Evolutionary conservation across 2,113 vertebrate species (phyloP), one percentile per base, ranked within the genome.

Genomic region (Mesitornis unicolor): DNA sequence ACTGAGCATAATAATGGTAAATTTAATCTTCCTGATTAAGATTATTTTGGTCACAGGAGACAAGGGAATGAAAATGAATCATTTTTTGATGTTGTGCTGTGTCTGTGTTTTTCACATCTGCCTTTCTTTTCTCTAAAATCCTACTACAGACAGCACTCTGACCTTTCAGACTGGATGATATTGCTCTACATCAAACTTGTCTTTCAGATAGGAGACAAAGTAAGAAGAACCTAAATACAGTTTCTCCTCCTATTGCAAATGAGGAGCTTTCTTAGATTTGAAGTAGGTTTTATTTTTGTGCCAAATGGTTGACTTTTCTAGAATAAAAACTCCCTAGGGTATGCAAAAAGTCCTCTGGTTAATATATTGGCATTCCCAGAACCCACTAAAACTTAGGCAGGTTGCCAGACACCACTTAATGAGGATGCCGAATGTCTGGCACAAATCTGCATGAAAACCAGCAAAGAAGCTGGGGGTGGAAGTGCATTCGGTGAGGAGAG

Each of bases 341-440:
- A 95, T 97, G 97, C 95, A 95, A 3, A 97, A 97, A 98, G 97
- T 97, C 96, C 95, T 98, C 97, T 98, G 97, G 97, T 98, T 98
- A 98, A 98, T 98, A 98, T 98, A 98, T 96, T 98, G 98, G 98
- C 97, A 98, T 98, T 98, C 97, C 97, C 97, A 98, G 97, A 98
- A 98, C 96, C 98, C 95, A 96, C 98, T 98, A 95, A 97, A 98
- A 95, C 87, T 83, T 93, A 89, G 98, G 97, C 98, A 97, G 94
- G 73, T 94, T 98, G 98, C 98, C 98, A 98, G 98, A 94, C 95
- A 95, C 92, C 97, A 97, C 98, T 98, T 98, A 98, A 98, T 98
- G 97, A 98, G 97, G 97, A 96, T 96, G 84, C 97, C 28, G 95
- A 97, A 70, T 95, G 97, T 98, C 97, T 98, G 98, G 97, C 98